Evolutionary conservation across 2,113 vertebrate species (phyloP), one percentile per base, ranked within the genome.

Genomic region (Pteropus alecto): DNA sequence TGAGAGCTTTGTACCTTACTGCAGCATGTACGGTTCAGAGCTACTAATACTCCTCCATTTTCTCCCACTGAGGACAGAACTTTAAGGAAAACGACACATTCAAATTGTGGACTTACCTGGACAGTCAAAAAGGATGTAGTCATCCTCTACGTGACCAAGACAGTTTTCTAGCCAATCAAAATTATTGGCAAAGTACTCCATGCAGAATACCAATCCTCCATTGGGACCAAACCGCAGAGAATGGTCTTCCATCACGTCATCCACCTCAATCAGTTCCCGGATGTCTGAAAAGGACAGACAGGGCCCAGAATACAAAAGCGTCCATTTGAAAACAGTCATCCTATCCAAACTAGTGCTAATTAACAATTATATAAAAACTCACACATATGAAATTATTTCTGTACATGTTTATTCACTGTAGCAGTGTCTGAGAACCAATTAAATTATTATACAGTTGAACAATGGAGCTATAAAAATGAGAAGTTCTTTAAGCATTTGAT

Each of bases 171-270:
- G 99, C 99, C 99, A 99, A 98, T 98, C 99, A 63, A 99, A 99
- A 97, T 99, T 99, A 93, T 99, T 99, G 56, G 99, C 99, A 6
- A 99, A 99, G 97, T 99, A 99, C 86, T 99, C 99, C 99, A 99
- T 99, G 98, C 99, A 99, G 96, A 99, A 99, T 35, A 99, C 99
- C 87, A 99, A 94, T 19, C 99, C 99, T 46, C 99, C 99, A 0
- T 99, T 99, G 33, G 99, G 99, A 4, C 99, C 99, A 2, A 99
- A 99, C 84, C 98, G 94, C 63, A 99, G 92, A 43, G 99, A 99
- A 3, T 98, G 98, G 0, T 99, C 99, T 93, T 99, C 99, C 99
- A 99, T 99, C 54, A 99, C 99, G 2, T 99, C 99, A 2, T 99
- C 99, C 77, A 99, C 99, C 96, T 99, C 99, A 8, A 99, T 99